Percentiles rank a stretch among this genome's conserved stretches.
Evolutionary conservation across 2,797 vertebrate genomes (phyloP).

Genomic region (Hozukius guyotensis): DNA sequence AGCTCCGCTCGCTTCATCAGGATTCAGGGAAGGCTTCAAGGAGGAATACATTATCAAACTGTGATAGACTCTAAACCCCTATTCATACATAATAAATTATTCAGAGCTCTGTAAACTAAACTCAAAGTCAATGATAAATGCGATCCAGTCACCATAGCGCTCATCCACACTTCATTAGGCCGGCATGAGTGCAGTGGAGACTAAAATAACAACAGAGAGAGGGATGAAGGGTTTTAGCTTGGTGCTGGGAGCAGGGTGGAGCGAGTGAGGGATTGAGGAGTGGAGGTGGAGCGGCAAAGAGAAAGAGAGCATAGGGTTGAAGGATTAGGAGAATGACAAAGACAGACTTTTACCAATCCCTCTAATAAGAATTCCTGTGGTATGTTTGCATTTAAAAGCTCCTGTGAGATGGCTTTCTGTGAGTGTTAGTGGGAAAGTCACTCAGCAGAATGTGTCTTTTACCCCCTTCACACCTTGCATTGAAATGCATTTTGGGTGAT

Average conservation of each 20-base stretch:
- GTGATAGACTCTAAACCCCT: constrained; percentile 78
- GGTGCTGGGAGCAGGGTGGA: constrained; percentile 5
- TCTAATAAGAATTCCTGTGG: constrained; percentile 13
- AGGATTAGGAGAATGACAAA: constrained; percentile 32
- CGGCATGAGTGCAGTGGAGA: constrained; percentile 52
- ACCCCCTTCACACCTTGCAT: not conserved
- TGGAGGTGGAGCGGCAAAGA: not conserved
- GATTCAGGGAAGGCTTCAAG: constrained; percentile 78
- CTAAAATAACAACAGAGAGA: constrained; percentile 60
- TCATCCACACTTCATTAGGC: constrained; percentile 82
- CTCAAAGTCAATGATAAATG: constrained; percentile 83
- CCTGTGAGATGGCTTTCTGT: not conserved
- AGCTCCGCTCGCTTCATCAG: constrained; percentile 59
- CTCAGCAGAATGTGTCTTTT: not conserved
- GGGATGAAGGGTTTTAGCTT: constrained; percentile 20
- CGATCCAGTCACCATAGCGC: constrained; percentile 63
- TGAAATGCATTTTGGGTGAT: not conserved
- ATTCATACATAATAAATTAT: constrained; percentile 83
- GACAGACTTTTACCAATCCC: constrained; percentile 14
- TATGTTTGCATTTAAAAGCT: constrained; percentile 16
- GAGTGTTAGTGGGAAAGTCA: constrained; percentile 4
- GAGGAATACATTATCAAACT: constrained; percentile 77
- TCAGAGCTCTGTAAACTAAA: constrained; percentile 80
- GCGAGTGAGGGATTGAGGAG: not conserved
- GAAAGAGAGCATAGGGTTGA: constrained; percentile 10